These are phyloP conservation scores for Dicrostonyx torquatus DNA, from an alignment of 2,797 vertebrate species.

Conservation along the genomic window DNA sequence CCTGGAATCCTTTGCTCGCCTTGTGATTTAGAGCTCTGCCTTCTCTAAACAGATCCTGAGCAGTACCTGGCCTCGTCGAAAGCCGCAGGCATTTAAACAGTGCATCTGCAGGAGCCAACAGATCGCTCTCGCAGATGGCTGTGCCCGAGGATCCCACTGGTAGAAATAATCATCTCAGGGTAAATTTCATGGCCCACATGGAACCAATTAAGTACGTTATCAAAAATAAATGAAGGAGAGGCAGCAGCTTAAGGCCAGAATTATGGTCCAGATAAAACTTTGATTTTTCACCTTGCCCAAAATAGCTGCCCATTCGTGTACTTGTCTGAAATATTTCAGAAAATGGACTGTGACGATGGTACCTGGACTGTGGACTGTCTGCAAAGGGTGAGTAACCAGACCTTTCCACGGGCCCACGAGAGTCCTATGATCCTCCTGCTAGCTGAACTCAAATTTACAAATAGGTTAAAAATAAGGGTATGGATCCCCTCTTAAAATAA, in stretches of 20 bases:
- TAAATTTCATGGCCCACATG: slow-evolving; percentile 78
- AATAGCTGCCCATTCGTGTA: slow-evolving; percentile 40
- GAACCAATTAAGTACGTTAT: slow-evolving; percentile 79
- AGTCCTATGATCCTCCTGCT: background rate
- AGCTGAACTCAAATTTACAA: background rate
- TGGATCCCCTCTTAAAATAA: background rate
- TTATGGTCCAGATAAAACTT: slow-evolving; percentile 69
- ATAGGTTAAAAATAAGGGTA: background rate
- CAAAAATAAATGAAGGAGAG: slow-evolving; percentile 79
- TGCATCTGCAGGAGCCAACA: slow-evolving; percentile 65
- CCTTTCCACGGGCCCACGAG: background rate
- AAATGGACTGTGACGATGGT: slow-evolving; percentile 23
- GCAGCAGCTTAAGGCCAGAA: slow-evolving; percentile 76
- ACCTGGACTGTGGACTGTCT: background rate
- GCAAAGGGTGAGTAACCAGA: background rate
- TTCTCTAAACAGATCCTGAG: slow-evolving; percentile 32
- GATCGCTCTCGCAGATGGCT: slow-evolving; percentile 72
- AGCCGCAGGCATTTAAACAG: slow-evolving; percentile 43
- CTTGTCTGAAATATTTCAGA: slow-evolving; percentile 37
- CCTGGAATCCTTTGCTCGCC: slow-evolving; percentile 2
- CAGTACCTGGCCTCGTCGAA: slow-evolving; percentile 69
- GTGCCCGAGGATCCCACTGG: slow-evolving; percentile 48
- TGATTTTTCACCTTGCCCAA: slow-evolving; percentile 71
- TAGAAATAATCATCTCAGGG: slow-evolving; percentile 75
- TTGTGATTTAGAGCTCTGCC: slow-evolving; percentile 41